Percentiles rank a stretch among this genome's conserved stretches.
Conservation (phyloP, 1,140 invertebrate species). For the Drosophila willistoni region DNA sequence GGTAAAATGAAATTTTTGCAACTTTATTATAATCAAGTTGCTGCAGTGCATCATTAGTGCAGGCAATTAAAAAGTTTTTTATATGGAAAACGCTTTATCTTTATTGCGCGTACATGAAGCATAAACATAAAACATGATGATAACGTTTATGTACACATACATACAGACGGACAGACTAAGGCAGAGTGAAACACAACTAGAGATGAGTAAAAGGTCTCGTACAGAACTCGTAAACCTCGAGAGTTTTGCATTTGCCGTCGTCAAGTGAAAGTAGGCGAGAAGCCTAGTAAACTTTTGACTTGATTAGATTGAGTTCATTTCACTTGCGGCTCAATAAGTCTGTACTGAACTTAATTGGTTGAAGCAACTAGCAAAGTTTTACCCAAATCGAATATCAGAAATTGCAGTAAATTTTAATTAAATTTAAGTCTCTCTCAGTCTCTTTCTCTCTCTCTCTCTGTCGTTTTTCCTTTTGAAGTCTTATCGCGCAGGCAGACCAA, state of each 20-base stretch:
- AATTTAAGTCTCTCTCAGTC: slow-evolving; percentile 39
- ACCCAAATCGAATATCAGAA: slow-evolving; percentile 33
- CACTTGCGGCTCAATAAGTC: slow-evolving; percentile 44
- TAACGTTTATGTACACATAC: slow-evolving; percentile 42
- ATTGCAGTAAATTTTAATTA: slow-evolving; percentile 60
- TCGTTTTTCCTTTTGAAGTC: slow-evolving; percentile 26
- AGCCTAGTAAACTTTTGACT: slow-evolving; percentile 19
- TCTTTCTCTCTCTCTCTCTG: slow-evolving; percentile 9
- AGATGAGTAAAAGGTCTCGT: background rate
- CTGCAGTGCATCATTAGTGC: slow-evolving; percentile 80
- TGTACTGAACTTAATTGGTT: slow-evolving; percentile 34
- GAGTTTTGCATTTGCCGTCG: slow-evolving; percentile 55
- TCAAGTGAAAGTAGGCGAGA: slow-evolving; percentile 28
- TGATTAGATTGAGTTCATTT: slow-evolving; percentile 50
- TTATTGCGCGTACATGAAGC: slow-evolving; percentile 77
- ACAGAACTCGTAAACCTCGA: slow-evolving; percentile 31
- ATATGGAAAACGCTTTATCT: slow-evolving; percentile 76
- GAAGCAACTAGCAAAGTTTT: slow-evolving; percentile 30
- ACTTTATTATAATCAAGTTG: slow-evolving; percentile 78
- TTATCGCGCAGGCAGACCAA: background rate
- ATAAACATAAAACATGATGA: slow-evolving; percentile 81
- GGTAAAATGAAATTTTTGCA: slow-evolving; percentile 43
- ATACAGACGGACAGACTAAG: slow-evolving; percentile 12
- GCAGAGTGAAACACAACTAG: background rate
- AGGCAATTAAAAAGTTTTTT: slow-evolving; percentile 82